phyloP scores from a whole-genome alignment of 2,113 vertebrate species.

The Rhadina sibilatrix region DNA sequence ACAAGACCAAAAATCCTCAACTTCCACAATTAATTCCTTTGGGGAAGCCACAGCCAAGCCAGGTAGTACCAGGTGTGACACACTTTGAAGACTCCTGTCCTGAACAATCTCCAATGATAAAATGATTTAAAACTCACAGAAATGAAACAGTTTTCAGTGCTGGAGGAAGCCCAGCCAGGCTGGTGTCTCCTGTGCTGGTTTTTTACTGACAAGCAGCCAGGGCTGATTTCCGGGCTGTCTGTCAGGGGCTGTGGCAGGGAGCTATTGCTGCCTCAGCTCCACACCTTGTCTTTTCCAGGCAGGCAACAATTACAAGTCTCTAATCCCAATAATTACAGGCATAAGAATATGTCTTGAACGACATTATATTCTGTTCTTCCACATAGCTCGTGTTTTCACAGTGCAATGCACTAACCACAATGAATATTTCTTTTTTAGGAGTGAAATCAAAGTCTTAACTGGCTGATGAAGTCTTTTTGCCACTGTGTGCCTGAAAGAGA shows the following conservation, averaged over 20 bases:
- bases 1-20: not conserved
- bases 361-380: not conserved
- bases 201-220: not conserved
- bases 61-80: rapidly evolving
- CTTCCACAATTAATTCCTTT: not conserved
- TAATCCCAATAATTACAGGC: not conserved
- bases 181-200: not conserved
- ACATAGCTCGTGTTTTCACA: rapidly evolving
- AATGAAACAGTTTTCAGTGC: not conserved
- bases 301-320: constrained; percentile 7
- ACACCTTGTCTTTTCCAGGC: not conserved
- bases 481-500: not conserved
- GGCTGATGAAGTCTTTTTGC: not conserved
- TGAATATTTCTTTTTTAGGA: not conserved
- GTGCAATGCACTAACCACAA: not conserved
- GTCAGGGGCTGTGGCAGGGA: not conserved
- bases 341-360: not conserved
- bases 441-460: not conserved
- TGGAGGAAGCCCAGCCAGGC: not conserved
- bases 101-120: not conserved
- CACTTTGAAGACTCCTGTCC: not conserved
- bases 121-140: not conserved
- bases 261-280: not conserved
- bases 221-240: not conserved
- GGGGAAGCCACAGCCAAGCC: not conserved